These are phyloP conservation scores for Vireo griseus DNA, from an alignment of 2,797 vertebrate species.

Conservation along the genomic window DNA sequence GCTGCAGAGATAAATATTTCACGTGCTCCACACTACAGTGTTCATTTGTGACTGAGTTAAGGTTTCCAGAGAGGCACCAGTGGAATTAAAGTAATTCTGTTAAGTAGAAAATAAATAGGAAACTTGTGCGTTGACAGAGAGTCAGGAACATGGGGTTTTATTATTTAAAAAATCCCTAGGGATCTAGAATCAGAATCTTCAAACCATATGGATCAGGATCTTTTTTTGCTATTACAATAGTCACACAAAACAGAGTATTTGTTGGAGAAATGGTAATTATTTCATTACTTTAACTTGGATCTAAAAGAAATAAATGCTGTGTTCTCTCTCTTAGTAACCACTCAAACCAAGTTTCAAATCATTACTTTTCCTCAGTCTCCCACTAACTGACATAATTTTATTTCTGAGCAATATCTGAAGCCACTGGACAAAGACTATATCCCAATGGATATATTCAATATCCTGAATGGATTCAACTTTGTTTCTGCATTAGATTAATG, in stretches of 20 bases:
- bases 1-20: background rate
- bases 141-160: background rate
- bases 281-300: background rate
- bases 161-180: background rate
- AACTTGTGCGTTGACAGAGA: background rate
- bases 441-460: background rate
- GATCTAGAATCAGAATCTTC: background rate
- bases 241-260: background rate
- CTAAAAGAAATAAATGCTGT: background rate
- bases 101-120: background rate
- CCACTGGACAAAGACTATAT: background rate
- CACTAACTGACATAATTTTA: background rate
- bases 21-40: fast-evolving
- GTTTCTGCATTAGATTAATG: background rate
- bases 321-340: background rate
- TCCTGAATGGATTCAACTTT: background rate
- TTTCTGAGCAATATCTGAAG: background rate
- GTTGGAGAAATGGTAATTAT: background rate
- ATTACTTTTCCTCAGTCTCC: background rate
- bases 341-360: background rate
- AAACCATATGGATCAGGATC: background rate
- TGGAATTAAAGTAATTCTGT: background rate
- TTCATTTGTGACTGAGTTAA: background rate
- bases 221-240: background rate
- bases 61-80: background rate